Base-by-base conservation (phyloP, 64 coral and sea anemone genomes). In the Montipora efflorescens region DNA sequence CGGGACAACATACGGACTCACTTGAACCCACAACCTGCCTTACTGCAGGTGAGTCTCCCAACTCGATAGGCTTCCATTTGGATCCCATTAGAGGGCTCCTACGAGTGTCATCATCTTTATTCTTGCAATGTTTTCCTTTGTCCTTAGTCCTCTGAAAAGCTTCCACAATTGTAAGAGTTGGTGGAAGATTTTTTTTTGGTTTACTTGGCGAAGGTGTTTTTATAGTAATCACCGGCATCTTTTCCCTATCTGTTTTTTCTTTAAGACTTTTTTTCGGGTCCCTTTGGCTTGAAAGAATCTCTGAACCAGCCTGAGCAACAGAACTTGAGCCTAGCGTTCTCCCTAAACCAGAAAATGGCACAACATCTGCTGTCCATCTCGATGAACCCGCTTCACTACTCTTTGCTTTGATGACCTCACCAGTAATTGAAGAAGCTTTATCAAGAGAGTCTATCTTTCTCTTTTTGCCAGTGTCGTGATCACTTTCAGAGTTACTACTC, bases 1-100 rank as follows among this genome's bases (percentile, higher is more conserved):
- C 92, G 89, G 96, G 96, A 36, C 96, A 97, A 10, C 73, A 48
- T 23, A 97, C 93, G 19, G 80, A 85, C 59, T 96, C 83, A 90
- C 7, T 8, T 22, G 91, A 93, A 19, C 61, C 57, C 64, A 79
- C 44, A 20, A 7, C 16, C 18, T 19, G 21, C 19, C 3, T 21
- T 5, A 20, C 2, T 79, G 59, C 2, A 11, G 90, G 86, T 59
- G 81, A 94, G 47, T 90, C 73, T 62, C 43, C 80, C 43, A 89
- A 79, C 48, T 75, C 68, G 73, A 94, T 96, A 10, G 95, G 95
- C 28, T 90, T 94, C 4, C 69, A 10, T 8, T 73, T 67, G 3
- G 95, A 96, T 22, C 95, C 95, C 48, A 87, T 47, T 1, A 67
- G 8, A 50, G 88, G 75, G 47, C 87, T 84, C 8, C 10, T 6